These are phyloP conservation scores for Dryocosmus kuriphilus DNA, from an alignment of 2,888 invertebrate genomes.

Conservation along the genomic window DNA sequence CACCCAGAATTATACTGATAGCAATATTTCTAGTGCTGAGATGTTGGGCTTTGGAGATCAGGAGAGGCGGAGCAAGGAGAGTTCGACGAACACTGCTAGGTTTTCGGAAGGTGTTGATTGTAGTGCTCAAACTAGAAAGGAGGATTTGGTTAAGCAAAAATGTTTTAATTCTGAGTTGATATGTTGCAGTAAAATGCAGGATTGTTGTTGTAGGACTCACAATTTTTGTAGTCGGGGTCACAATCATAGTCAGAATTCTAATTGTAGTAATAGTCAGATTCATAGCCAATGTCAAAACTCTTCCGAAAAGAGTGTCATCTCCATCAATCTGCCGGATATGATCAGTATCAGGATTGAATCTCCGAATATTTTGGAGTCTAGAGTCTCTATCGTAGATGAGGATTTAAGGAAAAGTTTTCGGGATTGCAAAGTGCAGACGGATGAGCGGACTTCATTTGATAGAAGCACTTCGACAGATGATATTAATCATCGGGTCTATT, in stretches of 20 bases:
- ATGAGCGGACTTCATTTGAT: constrained; percentile 50
- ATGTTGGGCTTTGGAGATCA: constrained; percentile 52
- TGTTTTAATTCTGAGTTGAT: constrained; percentile 1
- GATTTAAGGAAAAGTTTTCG: constrained; percentile 43
- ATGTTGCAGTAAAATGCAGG: constrained; percentile 43
- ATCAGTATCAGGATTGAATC: constrained; percentile 71
- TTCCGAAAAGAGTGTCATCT: constrained; percentile 67
- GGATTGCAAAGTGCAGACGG: constrained; percentile 67
- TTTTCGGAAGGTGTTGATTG: constrained; percentile 51
- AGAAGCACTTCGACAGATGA: constrained; percentile 54
- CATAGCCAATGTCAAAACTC: background rate
- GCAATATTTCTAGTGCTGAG: constrained; percentile 59
- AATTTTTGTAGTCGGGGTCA: constrained; percentile 38
- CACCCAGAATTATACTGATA: constrained; percentile 63
- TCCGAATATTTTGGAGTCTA: constrained; percentile 65
- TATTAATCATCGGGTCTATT: constrained; percentile 40
- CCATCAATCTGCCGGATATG: constrained; percentile 70
- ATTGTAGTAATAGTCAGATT: background rate
- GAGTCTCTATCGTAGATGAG: constrained; percentile 63
- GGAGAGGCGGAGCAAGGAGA: constrained; percentile 57
- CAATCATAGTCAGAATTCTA: constrained; percentile 43
- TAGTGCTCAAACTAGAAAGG: constrained; percentile 56
- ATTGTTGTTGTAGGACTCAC: constrained; percentile 41
- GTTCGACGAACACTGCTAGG: constrained; percentile 65
- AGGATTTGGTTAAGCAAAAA: constrained; percentile 43